A percentile compares a stretch with the other conserved stretches of the same genome.
These are phyloP conservation scores for Orientallactaga bullata DNA, from an alignment of 2,113 vertebrate species.

Conservation along the genomic window DNA sequence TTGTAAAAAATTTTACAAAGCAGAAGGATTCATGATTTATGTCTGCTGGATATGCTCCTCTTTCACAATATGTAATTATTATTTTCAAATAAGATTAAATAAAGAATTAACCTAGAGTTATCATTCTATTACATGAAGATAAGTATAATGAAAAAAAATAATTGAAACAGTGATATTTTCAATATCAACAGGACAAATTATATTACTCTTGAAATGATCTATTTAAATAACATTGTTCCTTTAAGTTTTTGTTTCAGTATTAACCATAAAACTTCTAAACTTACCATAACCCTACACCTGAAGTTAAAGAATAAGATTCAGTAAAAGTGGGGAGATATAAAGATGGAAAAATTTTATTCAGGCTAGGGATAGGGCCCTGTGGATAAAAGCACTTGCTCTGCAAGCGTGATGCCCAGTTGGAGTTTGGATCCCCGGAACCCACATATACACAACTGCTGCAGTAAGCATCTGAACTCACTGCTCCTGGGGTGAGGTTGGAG, in stretches of 20 bases:
- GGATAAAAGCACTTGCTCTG: no score
- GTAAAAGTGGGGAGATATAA: not conserved
- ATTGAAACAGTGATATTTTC: not conserved
- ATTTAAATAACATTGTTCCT: not conserved
- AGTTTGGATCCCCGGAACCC: no score
- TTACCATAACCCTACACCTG: not conserved
- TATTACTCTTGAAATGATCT: not conserved
- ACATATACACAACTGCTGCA: no score
- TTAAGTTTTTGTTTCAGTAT: conserved; percentile 11
- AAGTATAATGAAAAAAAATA: conserved; percentile 8
- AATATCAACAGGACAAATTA: not conserved
- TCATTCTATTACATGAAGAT: conserved; percentile 7
- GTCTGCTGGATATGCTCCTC: no score
- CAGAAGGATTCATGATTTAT: no score
- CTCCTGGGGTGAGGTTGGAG: no score
- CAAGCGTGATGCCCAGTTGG: no score
- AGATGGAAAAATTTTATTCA: not conserved
- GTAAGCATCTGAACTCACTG: no score
- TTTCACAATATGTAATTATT: not conserved
- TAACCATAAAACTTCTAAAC: not conserved
- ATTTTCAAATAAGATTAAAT: not conserved
- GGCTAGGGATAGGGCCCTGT: no score
- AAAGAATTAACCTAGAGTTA: not conserved
- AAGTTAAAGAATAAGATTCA: not conserved
- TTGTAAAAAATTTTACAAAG: no score